These are phyloP conservation scores for Alouatta caraya DNA, from an alignment of 2,797 vertebrate species.

Conservation along the genomic window DNA sequence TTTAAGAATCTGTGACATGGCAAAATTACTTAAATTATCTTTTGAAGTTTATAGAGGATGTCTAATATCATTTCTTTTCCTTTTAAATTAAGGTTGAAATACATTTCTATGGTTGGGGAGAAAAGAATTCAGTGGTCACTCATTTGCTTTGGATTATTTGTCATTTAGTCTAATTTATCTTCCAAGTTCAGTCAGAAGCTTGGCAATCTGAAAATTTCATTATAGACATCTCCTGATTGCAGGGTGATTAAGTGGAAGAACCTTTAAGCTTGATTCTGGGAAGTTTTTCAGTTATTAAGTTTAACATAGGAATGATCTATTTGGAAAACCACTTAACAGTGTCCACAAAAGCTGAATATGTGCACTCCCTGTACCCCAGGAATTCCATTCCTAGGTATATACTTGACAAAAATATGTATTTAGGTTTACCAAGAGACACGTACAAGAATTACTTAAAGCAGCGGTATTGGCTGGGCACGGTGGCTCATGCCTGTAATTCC, in stretches of 20 bases:
- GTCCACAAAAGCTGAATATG: neutral
- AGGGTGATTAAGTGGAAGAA: neutral
- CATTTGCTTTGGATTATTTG: constrained; percentile 10
- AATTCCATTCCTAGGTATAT: neutral
- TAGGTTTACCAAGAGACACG: neutral
- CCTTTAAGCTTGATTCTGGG: neutral
- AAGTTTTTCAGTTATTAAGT: neutral
- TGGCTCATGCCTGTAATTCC: no score
- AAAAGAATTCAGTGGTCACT: neutral
- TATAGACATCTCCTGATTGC: neutral
- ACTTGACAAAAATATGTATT: neutral
- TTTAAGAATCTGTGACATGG: neutral
- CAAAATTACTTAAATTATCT: constrained; percentile 5
- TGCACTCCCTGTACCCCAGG: fast-evolving
- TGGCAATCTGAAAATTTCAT: neutral
- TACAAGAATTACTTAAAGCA: neutral
- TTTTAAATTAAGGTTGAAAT: constrained; percentile 15
- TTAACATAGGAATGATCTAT: neutral
- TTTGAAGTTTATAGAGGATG: neutral
- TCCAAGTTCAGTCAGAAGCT: neutral
- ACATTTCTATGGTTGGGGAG: neutral
- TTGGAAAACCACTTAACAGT: neutral
- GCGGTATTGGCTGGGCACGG: neutral
- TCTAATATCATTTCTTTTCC: neutral
- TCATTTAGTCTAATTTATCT: neutral